A percentile compares a stretch with the other conserved stretches of the same genome.
Evolutionary conservation across 2,113 vertebrate species (phyloP).

Genomic region (Eubucco bourcierii): DNA sequence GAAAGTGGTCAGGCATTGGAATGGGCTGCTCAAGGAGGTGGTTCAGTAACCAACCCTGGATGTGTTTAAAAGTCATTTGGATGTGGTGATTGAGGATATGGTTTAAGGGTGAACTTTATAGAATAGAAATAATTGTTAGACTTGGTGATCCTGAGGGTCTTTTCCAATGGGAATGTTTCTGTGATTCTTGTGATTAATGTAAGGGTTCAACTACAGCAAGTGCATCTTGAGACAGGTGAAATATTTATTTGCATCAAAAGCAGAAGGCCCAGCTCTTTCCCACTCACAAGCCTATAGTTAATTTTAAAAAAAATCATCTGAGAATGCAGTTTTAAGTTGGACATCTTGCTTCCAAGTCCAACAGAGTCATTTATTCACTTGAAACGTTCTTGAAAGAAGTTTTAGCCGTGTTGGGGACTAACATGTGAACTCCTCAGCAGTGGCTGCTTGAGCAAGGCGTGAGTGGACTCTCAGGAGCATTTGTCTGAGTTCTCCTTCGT

Average conservation of each 20-base stretch:
- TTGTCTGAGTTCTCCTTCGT: neutral
- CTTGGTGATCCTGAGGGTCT: too few relatives aligned
- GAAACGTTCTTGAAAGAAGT: neutral
- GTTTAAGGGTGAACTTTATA: too few relatives aligned
- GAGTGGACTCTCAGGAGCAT: neutral
- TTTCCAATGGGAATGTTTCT: too few relatives aligned
- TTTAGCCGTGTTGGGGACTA: neutral
- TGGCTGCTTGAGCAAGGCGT: accelerated
- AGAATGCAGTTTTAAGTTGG: neutral
- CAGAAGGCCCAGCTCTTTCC: neutral
- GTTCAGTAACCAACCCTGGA: too few relatives aligned
- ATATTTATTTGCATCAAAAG: neutral
- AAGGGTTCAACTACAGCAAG: neutral
- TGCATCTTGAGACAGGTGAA: neutral
- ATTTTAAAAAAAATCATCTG: neutral
- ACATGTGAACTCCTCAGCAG: neutral
- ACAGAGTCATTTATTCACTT: neutral
- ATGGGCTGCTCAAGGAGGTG: too few relatives aligned
- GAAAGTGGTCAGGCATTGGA: too few relatives aligned
- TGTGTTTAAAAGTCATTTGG: too few relatives aligned
- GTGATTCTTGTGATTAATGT: neutral
- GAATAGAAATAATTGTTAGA: too few relatives aligned
- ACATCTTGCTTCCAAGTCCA: neutral
- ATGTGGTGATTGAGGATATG: too few relatives aligned
- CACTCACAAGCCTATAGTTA: neutral